Conservation (phyloP, 2,888 invertebrate genomes). For the Phlogophora meticulosa region DNA sequence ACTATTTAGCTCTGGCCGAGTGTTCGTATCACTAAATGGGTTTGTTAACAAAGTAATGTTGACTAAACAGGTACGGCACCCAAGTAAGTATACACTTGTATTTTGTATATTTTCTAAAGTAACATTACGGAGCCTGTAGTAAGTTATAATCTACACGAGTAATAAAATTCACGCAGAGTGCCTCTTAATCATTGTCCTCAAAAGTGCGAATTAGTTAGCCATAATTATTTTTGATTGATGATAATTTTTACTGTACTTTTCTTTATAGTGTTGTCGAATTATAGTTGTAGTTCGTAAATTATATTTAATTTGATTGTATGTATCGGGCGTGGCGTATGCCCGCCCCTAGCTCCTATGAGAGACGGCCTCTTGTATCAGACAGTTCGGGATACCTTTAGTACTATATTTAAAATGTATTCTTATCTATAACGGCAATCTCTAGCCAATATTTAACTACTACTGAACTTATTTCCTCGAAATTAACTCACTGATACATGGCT, state of each 20-base stretch:
- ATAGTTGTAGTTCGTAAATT: slow-evolving; percentile 86
- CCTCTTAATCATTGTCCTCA: slow-evolving; percentile 88
- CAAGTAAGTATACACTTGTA: slow-evolving; percentile 72
- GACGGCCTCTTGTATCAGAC: slow-evolving; percentile 80
- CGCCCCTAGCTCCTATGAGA: slow-evolving; percentile 64
- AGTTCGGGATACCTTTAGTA: slow-evolving; percentile 72
- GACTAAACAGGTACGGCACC: slow-evolving; percentile 58
- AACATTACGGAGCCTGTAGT: slow-evolving; percentile 77
- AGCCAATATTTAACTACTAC: slow-evolving; percentile 67
- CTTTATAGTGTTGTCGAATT: slow-evolving; percentile 84
- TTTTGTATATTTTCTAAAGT: slow-evolving; percentile 85
- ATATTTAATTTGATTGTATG: slow-evolving; percentile 77
- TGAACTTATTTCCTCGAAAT: slow-evolving; percentile 74
- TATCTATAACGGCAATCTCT: slow-evolving; percentile 70
- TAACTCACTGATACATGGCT: slow-evolving; percentile 83
- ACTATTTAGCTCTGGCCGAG: slow-evolving; percentile 64
- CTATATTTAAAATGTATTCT: slow-evolving; percentile 69
- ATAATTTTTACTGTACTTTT: slow-evolving; percentile 83
- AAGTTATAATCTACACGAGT: slow-evolving; percentile 81
- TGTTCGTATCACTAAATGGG: slow-evolving; percentile 57
- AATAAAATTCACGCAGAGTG: slow-evolving; percentile 90
- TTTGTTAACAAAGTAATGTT: slow-evolving; percentile 67
- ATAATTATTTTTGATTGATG: slow-evolving; percentile 85
- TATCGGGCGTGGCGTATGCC: slow-evolving; percentile 56
- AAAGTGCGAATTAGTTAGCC: slow-evolving; percentile 86